Evolutionary conservation across 2,113 vertebrate genomes (phyloP).

Genomic region (Peucedramus taeniatus): DNA sequence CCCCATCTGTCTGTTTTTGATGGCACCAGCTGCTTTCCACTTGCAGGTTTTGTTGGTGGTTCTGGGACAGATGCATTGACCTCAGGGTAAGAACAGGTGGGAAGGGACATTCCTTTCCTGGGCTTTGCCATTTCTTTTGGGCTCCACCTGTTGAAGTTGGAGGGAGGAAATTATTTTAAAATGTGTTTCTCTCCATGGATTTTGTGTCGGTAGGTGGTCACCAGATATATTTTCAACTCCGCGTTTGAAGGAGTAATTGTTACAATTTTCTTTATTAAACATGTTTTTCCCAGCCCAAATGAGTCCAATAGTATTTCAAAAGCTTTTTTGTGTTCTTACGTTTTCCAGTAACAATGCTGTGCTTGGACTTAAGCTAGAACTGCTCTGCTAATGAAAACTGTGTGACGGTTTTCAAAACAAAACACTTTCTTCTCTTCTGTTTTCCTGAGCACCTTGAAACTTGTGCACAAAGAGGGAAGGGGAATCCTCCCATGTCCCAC

Average conservation of each 20-base stretch:
- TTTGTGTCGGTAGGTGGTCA: not conserved
- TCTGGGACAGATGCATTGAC: not conserved
- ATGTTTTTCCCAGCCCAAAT: not conserved
- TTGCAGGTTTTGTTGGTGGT: not conserved
- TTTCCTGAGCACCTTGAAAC: not conserved
- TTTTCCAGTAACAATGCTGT: not conserved
- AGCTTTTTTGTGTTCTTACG: not conserved
- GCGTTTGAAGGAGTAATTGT: not conserved
- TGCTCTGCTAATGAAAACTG: not conserved
- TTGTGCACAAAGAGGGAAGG: not conserved
- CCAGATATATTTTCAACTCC: not conserved
- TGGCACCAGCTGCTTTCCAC: not conserved
- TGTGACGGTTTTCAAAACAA: not conserved
- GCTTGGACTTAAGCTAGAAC: not conserved
- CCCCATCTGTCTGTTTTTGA: not conserved
- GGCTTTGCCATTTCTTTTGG: not conserved
- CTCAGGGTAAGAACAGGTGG: not conserved
- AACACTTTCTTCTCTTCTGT: not conserved
- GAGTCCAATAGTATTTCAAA: not conserved
- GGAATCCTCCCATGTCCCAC: not conserved
- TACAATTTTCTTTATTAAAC: not conserved
- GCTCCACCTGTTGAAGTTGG: not conserved
- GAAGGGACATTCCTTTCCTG: not conserved
- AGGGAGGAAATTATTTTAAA: not conserved
- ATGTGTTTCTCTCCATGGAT: not conserved